phyloP scores from a whole-genome alignment of 2,888 invertebrate species.

The Eucera pruinosa region DNA sequence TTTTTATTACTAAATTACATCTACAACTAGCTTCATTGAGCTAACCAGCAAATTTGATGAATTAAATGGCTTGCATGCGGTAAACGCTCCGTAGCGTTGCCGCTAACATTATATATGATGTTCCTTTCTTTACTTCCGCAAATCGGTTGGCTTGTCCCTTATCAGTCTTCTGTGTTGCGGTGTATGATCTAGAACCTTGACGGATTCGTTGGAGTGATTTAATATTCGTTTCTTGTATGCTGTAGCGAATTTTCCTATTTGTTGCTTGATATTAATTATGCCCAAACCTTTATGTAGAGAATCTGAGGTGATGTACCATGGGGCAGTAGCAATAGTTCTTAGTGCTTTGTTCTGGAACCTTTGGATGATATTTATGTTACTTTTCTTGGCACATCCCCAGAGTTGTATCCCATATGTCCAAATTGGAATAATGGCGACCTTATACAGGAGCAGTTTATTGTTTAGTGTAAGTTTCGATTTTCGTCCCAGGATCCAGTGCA shows the following conservation, averaged over 20 bases:
- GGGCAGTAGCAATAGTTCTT: not conserved
- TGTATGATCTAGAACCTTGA: too few relatives aligned
- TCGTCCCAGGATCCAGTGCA: not conserved
- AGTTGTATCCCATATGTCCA: too few relatives aligned
- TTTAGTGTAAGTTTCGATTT: not conserved
- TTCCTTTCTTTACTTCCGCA: not conserved
- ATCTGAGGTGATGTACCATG: not conserved
- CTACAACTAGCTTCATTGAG: too few relatives aligned
- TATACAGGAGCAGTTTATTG: slow-evolving; percentile 3
- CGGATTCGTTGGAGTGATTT: too few relatives aligned
- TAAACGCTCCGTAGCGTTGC: not conserved
- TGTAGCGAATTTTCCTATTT: too few relatives aligned
- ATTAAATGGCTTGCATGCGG: too few relatives aligned
- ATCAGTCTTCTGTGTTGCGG: not conserved
- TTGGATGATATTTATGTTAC: not conserved
- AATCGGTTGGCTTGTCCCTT: not conserved
- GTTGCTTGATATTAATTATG: not conserved
- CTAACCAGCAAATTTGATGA: too few relatives aligned
- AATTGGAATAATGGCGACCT: slow-evolving; percentile 8
- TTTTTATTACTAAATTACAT: too few relatives aligned
- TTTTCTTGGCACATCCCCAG: slow-evolving; percentile 1
- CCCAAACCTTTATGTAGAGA: not conserved
- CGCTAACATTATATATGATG: not conserved
- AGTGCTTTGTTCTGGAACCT: not conserved
- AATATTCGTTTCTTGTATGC: too few relatives aligned